Base-by-base conservation (phyloP, 2,888 invertebrate genomes). In the Spilarctia lutea region DNA sequence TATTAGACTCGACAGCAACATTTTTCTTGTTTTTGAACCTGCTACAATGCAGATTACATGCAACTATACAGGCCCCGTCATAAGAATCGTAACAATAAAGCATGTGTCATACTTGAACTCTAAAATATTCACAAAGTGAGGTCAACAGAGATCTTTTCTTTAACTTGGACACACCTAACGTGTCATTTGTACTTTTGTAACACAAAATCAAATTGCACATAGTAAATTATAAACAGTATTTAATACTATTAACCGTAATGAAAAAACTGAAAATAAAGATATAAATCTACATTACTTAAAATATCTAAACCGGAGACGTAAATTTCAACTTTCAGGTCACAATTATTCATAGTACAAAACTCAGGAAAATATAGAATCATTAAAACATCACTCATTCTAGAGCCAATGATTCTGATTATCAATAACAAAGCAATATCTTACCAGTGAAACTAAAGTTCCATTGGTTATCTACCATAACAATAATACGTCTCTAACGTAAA, bases 381-480 rank as follows among this genome's bases (percentile, higher is more conserved):
- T 52, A 24, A n/a, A 52, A 52, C n/a, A 56, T 27, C n/a, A 56
- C n/a, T n/a, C n/a, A 27, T 56, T 56, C 3, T 3, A 56, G n/a
- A 56, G 6, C 3, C 60, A 60, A 60, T 42, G 42, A 68, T 68
- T 68, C 42, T 68, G 6, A 27, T 45, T 45, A 45, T 8, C 27
- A 67, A 42, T 42, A n/a, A 67, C 27, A 67, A 67, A 67, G 27
- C 20, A 45, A 42, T 67, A 45, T 45, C 56, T 56, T 13, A n/a
- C 11, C n/a, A 56, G 56, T 27, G 27, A 16, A 27, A 27, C 13
- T 60, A 60, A 27, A 27, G 24, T 56, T 27, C 16, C 27, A 60
- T 27, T 16, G 4, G 30, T 63, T 30, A 30, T 63, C 18, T 30
- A 8, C 63, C 16, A 48, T 8, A 48, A 24, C 20, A 48, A 48